These are phyloP conservation scores for Crypturellus undulatus DNA, from an alignment of 2,113 vertebrate genomes.

Conservation along the genomic window DNA sequence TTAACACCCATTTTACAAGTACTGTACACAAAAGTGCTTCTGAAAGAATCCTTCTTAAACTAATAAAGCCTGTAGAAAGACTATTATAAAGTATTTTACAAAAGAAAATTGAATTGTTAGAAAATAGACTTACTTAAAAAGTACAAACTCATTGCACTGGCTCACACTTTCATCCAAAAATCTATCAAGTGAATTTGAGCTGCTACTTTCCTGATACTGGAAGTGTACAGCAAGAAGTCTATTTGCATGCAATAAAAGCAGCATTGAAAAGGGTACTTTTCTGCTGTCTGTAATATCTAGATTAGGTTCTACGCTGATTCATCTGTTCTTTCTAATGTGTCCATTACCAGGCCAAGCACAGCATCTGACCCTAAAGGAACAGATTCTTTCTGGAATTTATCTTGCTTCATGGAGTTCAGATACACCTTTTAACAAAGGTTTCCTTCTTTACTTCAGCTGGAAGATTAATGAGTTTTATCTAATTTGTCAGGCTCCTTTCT, in stretches of 20 bases:
- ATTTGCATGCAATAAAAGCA: constrained; percentile 15
- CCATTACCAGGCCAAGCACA: not conserved
- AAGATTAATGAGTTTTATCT: not conserved
- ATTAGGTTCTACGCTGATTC: constrained; percentile 13
- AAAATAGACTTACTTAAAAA: not conserved
- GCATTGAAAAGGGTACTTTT: not conserved
- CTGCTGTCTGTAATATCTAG: not conserved
- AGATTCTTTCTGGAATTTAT: not conserved
- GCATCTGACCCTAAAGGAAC: not conserved
- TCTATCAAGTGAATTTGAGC: not conserved
- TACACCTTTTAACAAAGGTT: not conserved
- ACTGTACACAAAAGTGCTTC: not conserved
- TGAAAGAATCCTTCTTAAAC: not conserved
- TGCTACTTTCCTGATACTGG: not conserved
- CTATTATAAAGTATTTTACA: not conserved
- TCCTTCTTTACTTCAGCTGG: not conserved
- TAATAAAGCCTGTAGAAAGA: not conserved
- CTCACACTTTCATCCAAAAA: constrained; percentile 17
- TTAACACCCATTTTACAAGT: not conserved
- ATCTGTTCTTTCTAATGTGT: constrained; percentile 6
- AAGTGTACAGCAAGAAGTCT: not conserved
- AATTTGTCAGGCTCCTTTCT: not conserved
- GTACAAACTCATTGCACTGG: not conserved
- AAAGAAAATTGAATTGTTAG: not conserved
- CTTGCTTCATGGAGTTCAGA: not conserved